Conservation (phyloP, 2,888 invertebrate species). For the Sussaba pulchella region DNA sequence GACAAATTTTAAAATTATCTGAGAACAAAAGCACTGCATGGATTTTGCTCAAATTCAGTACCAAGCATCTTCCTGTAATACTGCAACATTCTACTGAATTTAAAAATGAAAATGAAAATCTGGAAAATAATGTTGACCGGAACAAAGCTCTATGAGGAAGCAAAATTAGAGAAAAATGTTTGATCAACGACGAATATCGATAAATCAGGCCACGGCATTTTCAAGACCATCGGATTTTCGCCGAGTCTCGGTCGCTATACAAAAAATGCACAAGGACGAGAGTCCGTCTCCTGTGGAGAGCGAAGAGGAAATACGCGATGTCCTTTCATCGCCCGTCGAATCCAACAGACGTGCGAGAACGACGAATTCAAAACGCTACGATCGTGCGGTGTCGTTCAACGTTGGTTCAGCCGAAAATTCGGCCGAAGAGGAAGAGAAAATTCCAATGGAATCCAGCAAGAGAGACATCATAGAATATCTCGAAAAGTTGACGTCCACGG, state of each 20-base stretch:
- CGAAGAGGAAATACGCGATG: conserved; percentile 54
- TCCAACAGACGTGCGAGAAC: conserved; percentile 36
- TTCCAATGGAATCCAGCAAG: conserved; percentile 71
- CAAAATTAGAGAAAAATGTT: too few species aligned
- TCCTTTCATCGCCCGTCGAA: conserved; percentile 6
- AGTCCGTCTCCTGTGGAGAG: conserved; percentile 73
- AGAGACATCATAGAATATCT: conserved; percentile 76
- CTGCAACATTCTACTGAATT: not conserved
- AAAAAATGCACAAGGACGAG: conserved; percentile 70
- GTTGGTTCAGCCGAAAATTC: conserved; percentile 36
- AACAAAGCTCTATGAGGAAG: too few species aligned
- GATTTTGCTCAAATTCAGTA: too few species aligned
- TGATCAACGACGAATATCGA: not conserved
- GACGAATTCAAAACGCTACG: conserved; percentile 23
- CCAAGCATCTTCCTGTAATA: too few species aligned
- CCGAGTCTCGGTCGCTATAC: conserved; percentile 84
- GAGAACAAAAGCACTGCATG: too few species aligned
- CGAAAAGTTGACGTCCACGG: conserved; percentile 75
- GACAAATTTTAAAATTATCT: too few species aligned
- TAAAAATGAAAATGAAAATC: not conserved
- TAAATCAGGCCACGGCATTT: conserved; percentile 83
- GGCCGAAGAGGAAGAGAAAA: conserved; percentile 77
- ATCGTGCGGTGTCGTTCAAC: conserved; percentile 2
- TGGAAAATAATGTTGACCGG: not conserved
- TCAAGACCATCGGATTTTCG: conserved; percentile 87